Base-by-base conservation (phyloP, 2,113 vertebrate species). In the Cyanocitta stelleri region DNA sequence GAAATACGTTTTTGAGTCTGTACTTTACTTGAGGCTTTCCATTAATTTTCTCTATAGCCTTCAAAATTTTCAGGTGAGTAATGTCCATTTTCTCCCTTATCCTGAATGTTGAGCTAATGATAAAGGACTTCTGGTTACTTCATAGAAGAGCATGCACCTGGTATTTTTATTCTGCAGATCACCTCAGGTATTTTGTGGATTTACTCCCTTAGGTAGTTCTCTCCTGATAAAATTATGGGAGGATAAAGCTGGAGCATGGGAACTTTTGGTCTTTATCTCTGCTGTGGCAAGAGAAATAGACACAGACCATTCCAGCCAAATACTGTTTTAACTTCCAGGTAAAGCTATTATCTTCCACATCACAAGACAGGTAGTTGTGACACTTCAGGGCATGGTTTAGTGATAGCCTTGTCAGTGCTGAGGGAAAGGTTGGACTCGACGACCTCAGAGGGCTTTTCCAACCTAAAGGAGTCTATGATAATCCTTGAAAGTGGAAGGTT, bases 401-500 rank as follows among this genome's bases (percentile, higher is more conserved):
- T 39, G 24, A 13, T 75, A 54, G 46, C 29, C 54, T n/a, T 61
- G 54, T 54, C 54, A 16, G 2, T 75, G 39, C 46, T 46, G 33
- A 9, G 16, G 11, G 7, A 29, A 33, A 12, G 8, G 14, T 10
- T 44, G 32, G 32, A 7, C 59, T 58, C 1, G 0, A 23, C 26
- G 13, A 7, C 41, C n/a, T 75, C 33, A 75, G 29, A 35, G 30
- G 16, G 39, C 16, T 62, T 54, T 82, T 76, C 39, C 87, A 61
- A 1, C 48, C 62, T 48, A 11, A 32, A 48, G 30, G 48, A 62
- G 13, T 35, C 37, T 9, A 12, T 22, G 24, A 35, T 30, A 41
- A 16, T 24, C 41, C 55, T 54, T 85, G 26, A 8, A 52, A 58
- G 39, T 6, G 8, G 30, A 32, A 67, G 30, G 13, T 29, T 87